Conservation (phyloP, 1,140 invertebrate species). For the Palaemon carinicauda region DNA sequence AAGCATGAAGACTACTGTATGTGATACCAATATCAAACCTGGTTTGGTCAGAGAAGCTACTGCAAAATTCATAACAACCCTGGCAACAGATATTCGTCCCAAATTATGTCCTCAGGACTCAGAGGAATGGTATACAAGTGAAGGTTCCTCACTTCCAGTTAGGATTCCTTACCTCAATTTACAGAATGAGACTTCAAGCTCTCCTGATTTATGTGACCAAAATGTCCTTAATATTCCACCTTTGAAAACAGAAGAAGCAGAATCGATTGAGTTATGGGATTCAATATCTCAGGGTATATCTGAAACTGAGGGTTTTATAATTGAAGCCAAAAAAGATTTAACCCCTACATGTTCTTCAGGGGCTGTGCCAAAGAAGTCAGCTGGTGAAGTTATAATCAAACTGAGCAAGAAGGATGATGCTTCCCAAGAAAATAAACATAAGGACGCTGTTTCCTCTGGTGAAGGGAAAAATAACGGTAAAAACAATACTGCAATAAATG, state of each 20-base stretch:
- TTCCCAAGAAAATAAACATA: not conserved
- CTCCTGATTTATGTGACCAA: conserved; percentile 1
- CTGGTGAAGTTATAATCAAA: not conserved
- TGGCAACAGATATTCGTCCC: conserved; percentile 8
- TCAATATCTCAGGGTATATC: not conserved
- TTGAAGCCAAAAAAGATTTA: not conserved
- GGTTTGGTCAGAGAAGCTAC: conserved; percentile 28
- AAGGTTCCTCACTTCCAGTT: conserved; percentile 5
- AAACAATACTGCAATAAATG: not conserved
- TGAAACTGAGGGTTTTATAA: not conserved
- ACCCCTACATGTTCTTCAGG: not conserved
- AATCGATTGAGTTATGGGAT: conserved; percentile 33
- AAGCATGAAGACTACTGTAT: not conserved
- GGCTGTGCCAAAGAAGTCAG: conserved; percentile 28
- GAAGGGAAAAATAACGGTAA: not conserved
- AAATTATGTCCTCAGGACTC: not conserved
- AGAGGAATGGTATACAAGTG: conserved; percentile 18
- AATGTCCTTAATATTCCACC: not conserved
- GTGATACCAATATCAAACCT: conserved; percentile 1
- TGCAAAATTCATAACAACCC: conserved; percentile 9
- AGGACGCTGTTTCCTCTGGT: not conserved
- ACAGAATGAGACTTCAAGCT: conserved; percentile 2
- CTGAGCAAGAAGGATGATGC: not conserved
- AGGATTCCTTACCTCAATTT: conserved; percentile 34
- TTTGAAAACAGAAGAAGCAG: conserved; percentile 25